Evolutionary conservation across 2,888 invertebrate genomes (phyloP), one percentile per base, ranked within the genome.

Genomic region (Aproaerema taeniolella): DNA sequence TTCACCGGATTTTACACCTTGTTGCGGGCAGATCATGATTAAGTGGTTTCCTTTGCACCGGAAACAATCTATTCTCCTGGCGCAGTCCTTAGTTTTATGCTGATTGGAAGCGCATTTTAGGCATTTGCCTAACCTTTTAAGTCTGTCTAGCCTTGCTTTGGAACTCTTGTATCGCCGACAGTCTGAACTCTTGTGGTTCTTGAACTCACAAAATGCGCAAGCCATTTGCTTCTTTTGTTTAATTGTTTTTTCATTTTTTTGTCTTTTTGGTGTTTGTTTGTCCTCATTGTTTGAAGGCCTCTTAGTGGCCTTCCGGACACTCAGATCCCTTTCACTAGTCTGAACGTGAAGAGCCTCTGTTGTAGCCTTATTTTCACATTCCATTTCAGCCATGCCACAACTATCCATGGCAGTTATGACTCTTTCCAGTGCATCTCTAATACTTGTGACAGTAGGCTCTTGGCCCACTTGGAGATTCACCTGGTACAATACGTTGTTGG

Each of bases 291-390:
- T 29, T 11, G 6, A 2, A 11, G 11, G 11, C 12, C 12, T 3
- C 29, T 11, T 20, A 6, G 4, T 20, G 4, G 20, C 4, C 20
- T 20, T 20, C n/a, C n/a, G n/a, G n/a, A n/a, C n/a, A n/a, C n/a
- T n/a, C n/a, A n/a, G n/a, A n/a, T n/a, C n/a, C n/a, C n/a, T n/a
- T n/a, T n/a, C n/a, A 4, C 4, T 6, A 6, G 20, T 20, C 7
- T 20, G 5, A 11, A 29, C 29, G 12, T 29, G 29, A 29, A 29
- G 29, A 29, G 29, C 29, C 11, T 29, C 29, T 11, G 29, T 29
- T 11, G 29, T 29, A 6, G 10, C 10, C 2, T 11, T 2, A 7
- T 11, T n/a, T 11, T 11, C 3, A 2, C 12, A 12, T 7, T 6
- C 7, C 4, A 7, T 20, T 7, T 7, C 20, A 6, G 20, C 20